These are phyloP conservation scores for Heterodera filipjevi DNA, from an alignment of 2,888 invertebrate species.

Conservation along the genomic window DNA sequence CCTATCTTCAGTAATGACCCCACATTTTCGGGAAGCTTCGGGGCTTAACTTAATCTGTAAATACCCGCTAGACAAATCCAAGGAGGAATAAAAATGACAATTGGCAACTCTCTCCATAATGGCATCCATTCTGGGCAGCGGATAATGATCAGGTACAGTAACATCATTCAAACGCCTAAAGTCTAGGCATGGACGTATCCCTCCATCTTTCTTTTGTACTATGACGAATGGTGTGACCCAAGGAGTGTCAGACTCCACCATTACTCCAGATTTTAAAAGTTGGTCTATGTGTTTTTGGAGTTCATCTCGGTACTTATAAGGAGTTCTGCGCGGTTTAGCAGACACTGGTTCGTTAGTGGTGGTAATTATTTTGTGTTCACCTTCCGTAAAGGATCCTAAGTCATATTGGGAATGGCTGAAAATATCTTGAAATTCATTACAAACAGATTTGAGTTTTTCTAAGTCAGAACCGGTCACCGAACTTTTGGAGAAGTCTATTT, in stretches of 20 bases:
- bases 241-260: conserved; percentile 47
- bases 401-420: conserved; percentile 45
- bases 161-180: conserved; percentile 43
- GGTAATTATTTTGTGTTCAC: conserved; percentile 42
- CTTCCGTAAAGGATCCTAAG: conserved; percentile 41
- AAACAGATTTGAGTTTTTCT: conserved; percentile 29
- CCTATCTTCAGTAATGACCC: conserved; percentile 35
- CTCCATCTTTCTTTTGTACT: conserved; percentile 48
- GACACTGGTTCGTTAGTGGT: conserved; percentile 43
- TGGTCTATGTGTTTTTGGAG: conserved; percentile 46
- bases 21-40: conserved; percentile 35
- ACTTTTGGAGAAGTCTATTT: conserved; percentile 28
- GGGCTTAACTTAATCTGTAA: conserved; percentile 28
- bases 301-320: conserved; percentile 40
- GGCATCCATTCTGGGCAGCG: conserved; percentile 30
- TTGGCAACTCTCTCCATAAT: conserved; percentile 30
- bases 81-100: conserved; percentile 25
- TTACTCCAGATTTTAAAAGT: conserved; percentile 36
- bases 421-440: conserved; percentile 38
- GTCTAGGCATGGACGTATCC: conserved; percentile 45
- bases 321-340: conserved; percentile 38
- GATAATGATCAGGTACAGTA: conserved; percentile 43
- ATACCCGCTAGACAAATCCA: conserved; percentile 33
- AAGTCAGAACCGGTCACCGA: neutral
- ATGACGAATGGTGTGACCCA: conserved; percentile 41